Evolutionary conservation across 1,140 invertebrate genomes (phyloP).

Genomic region (roundworm (Caenorhabditis elegans)): WBcel235 BX284605.5:10786501-10787000

Average conservation of each 20-base stretch:
- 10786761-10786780: neutral
- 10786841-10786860: neutral
- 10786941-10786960: conserved; percentile 20
- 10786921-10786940: conserved; percentile 24
- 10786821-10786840: neutral
- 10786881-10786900: conserved; percentile 9
- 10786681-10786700: neutral
- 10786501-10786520: conserved; percentile 41
- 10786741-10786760: neutral
- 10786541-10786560: neutral
- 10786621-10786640: conserved; percentile 40
- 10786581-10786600: neutral
- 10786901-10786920: conserved; percentile 26
- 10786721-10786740: neutral
- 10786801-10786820: neutral
- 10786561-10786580: too few relatives aligned
- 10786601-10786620: conserved; percentile 43
- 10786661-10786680: neutral
- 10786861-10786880: conserved; percentile 13
- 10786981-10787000: neutral
- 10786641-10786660: conserved; percentile 42
- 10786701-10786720: neutral
- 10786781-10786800: neutral
- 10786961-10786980: conserved; percentile 30
- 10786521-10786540: conserved; percentile 4